Percentiles rank a stretch among this genome's conserved stretches.
Evolutionary conservation across 2,888 invertebrate genomes (phyloP).

Genomic region (Subacronicta megacephala): DNA sequence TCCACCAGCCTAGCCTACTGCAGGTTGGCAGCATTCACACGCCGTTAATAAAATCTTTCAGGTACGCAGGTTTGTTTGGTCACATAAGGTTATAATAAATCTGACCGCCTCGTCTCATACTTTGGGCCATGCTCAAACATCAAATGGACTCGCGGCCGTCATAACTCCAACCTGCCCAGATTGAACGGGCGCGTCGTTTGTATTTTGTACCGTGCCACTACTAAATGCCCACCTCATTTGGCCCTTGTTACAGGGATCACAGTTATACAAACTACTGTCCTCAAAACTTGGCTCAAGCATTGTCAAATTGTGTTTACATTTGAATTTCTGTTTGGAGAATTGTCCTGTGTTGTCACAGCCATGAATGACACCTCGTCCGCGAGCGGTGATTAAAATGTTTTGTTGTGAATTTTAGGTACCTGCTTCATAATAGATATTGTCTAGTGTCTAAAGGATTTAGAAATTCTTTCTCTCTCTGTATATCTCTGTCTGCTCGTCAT

Average conservation of each 20-base stretch:
- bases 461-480: no score
- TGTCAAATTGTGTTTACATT: constrained; percentile 50
- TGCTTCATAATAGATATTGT: background rate
- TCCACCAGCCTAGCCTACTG: no score
- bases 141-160: constrained; percentile 73
- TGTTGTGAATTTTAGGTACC: constrained; percentile 14
- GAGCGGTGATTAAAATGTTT: constrained; percentile 32
- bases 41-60: no score
- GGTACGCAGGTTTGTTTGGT: no score
- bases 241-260: constrained; percentile 70
- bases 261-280: constrained; percentile 58
- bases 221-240: constrained; percentile 60
- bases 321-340: constrained; percentile 45
- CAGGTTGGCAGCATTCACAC: no score
- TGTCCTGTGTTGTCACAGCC: constrained; percentile 23
- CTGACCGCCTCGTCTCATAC: constrained; percentile 32
- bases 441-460: no score
- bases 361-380: constrained; percentile 32
- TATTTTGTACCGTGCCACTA: constrained; percentile 63
- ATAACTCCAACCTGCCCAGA: constrained; percentile 77
- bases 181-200: constrained; percentile 72
- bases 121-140: constrained; percentile 57
- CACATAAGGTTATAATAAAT: no score
- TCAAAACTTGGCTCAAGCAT: constrained; percentile 41
- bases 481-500: no score